Evolutionary conservation across 2,797 vertebrate genomes (phyloP).

Genomic region (Aeoliscus strigatus): DNA sequence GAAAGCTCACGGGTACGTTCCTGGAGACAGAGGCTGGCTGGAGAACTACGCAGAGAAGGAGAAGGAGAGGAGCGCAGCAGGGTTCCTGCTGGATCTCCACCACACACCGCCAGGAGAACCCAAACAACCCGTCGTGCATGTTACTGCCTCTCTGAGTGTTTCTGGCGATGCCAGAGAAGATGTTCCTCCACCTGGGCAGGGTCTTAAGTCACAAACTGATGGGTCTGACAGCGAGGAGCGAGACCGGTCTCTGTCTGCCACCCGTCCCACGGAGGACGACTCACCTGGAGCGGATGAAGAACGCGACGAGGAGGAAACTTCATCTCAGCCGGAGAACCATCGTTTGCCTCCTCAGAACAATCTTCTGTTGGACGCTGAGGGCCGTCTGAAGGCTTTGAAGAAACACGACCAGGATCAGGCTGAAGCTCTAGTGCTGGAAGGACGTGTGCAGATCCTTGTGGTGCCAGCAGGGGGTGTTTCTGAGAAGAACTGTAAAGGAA

Average conservation of each 20-base stretch:
- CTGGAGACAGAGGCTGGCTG: slow-evolving; percentile 88
- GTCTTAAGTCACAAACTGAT: slow-evolving; percentile 17
- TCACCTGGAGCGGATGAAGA: slow-evolving; percentile 19
- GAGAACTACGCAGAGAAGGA: slow-evolving; percentile 82
- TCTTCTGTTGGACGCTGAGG: slow-evolving; percentile 54
- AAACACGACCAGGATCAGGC: slow-evolving; percentile 89
- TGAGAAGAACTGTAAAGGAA: slow-evolving; percentile 80
- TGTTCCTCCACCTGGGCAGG: slow-evolving; percentile 15
- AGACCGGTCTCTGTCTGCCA: slow-evolving; percentile 14
- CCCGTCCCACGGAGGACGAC: slow-evolving; percentile 49
- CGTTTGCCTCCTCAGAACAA: slow-evolving; percentile 8
- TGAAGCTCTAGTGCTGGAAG: slow-evolving; percentile 85
- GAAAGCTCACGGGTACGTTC: slow-evolving; percentile 88
- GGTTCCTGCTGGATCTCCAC: slow-evolving; percentile 61
- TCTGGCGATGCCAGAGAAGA: slow-evolving; percentile 22
- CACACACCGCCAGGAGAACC: slow-evolving; percentile 10
- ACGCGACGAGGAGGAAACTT: slow-evolving; percentile 38
- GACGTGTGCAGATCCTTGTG: slow-evolving; percentile 89
- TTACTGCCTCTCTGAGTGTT: slow-evolving; percentile 1
- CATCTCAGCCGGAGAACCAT: too few species aligned
- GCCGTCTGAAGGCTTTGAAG: slow-evolving; percentile 74
- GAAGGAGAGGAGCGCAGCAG: slow-evolving; percentile 67
- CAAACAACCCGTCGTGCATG: slow-evolving; percentile 4
- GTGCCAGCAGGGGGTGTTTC: slow-evolving; percentile 77
- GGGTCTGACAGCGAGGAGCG: slow-evolving; percentile 14